These are phyloP conservation scores for Pilophorus perplexus DNA, from an alignment of 2,888 invertebrate genomes.

Conservation along the genomic window DNA sequence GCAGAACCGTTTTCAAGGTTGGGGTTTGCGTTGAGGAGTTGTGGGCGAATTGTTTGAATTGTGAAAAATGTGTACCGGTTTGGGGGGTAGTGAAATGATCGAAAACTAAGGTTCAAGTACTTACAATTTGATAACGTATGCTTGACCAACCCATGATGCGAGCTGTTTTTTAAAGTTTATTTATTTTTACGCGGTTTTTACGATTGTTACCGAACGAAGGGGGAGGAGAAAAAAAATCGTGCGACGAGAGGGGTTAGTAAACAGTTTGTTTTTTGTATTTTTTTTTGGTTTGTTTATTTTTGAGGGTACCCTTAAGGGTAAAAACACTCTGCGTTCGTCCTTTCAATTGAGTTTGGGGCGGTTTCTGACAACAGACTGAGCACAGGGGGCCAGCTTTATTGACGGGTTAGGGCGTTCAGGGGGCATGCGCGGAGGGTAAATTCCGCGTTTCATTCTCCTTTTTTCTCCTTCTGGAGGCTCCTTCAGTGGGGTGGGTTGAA, in stretches of 20 bases:
- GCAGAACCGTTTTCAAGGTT: too few species aligned
- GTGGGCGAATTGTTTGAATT: not conserved
- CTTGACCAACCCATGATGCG: constrained; percentile 43
- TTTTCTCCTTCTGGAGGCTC: not conserved
- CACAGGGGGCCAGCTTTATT: constrained; percentile 18
- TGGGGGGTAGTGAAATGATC: not conserved
- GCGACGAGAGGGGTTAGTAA: not conserved
- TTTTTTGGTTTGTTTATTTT: not conserved
- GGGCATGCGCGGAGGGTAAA: not conserved
- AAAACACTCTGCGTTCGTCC: not conserved
- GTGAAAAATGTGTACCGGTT: not conserved
- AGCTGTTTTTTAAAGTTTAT: constrained; percentile 8
- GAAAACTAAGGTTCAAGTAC: constrained; percentile 1
- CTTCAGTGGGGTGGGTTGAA: too few species aligned
- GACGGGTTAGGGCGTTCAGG: constrained; percentile 7
- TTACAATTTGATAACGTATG: constrained; percentile 45
- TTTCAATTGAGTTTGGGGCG: not conserved
- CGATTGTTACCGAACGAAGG: not conserved
- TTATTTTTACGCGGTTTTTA: not conserved
- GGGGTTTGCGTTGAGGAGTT: too few species aligned
- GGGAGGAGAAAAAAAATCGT: not conserved
- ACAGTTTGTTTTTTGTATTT: not conserved
- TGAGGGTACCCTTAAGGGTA: not conserved
- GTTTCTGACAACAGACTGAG: constrained; percentile 26
- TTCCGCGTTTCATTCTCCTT: not conserved